Conservation (phyloP, 2,113 vertebrate species). For the Panthera uncia region DNA sequence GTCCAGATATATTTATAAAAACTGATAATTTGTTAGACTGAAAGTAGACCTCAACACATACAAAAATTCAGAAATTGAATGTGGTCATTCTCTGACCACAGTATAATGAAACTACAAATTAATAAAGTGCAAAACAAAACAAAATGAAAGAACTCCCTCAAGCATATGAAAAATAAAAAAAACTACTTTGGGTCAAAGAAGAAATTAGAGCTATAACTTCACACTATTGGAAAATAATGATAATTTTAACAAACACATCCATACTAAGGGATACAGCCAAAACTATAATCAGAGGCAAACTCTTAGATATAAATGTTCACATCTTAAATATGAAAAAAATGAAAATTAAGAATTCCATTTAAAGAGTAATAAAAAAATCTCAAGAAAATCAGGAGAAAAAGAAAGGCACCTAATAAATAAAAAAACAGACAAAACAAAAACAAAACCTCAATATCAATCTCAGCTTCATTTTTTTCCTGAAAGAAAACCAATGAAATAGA, state of each 20-base stretch:
- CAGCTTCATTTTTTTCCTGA: not conserved
- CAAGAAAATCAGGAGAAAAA: not conserved
- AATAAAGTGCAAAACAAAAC: not conserved
- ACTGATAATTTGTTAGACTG: not conserved
- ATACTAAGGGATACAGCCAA: not conserved
- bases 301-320: not conserved
- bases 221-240: not conserved
- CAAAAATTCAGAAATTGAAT: conserved; percentile 24
- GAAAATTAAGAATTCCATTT: not conserved
- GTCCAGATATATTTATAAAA: conserved; percentile 24
- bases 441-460: not conserved
- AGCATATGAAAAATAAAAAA: not conserved
- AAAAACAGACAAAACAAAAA: not conserved
- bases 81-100: not conserved
- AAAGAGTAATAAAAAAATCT: not conserved
- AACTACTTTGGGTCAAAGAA: not conserved
- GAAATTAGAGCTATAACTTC: not conserved
- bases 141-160: not conserved
- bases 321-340: not conserved
- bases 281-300: conserved; percentile 10
- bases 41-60: not conserved
- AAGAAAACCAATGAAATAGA: not conserved
- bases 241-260: not conserved
- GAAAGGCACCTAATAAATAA: not conserved
- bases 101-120: conserved; percentile 8